These are phyloP conservation scores for Serrognathus titanus DNA, from an alignment of 2,888 invertebrate species.

Conservation along the genomic window DNA sequence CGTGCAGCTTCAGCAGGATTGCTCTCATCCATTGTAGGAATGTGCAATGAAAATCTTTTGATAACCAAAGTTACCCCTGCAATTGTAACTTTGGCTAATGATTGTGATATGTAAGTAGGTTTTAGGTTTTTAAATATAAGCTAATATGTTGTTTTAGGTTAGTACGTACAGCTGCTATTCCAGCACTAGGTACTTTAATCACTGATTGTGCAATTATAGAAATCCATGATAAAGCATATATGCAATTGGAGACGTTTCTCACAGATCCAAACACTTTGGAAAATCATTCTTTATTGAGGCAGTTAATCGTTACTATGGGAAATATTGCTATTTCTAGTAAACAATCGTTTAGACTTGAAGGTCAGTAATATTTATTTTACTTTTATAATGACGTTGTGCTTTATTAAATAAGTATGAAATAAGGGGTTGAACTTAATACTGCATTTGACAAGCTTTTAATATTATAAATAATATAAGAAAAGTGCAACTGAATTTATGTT, in stretches of 20 bases:
- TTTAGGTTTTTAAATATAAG: constrained; percentile 2
- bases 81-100: constrained; percentile 65
- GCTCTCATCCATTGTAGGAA: constrained; percentile 56
- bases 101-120: constrained; percentile 59
- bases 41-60: constrained; percentile 55
- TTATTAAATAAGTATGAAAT: not conserved
- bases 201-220: constrained; percentile 50
- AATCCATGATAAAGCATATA: constrained; percentile 56
- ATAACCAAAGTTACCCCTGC: constrained; percentile 63
- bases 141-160: constrained; percentile 41
- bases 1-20: constrained; percentile 59
- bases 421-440: not conserved
- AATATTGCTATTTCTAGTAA: constrained; percentile 59
- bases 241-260: constrained; percentile 50
- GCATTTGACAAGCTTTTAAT: not conserved
- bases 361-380: constrained; percentile 43
- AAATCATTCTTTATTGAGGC: constrained; percentile 53
- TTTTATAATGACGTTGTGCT: too few relatives aligned
- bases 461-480: not conserved
- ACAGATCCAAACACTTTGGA: constrained; percentile 45
- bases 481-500: not conserved
- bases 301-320: constrained; percentile 60
- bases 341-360: constrained; percentile 59
- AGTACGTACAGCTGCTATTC: constrained; percentile 61
- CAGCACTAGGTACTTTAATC: constrained; percentile 60